phyloP scores from a whole-genome alignment of 1,140 invertebrate genomes.

The Sipha flava region DNA sequence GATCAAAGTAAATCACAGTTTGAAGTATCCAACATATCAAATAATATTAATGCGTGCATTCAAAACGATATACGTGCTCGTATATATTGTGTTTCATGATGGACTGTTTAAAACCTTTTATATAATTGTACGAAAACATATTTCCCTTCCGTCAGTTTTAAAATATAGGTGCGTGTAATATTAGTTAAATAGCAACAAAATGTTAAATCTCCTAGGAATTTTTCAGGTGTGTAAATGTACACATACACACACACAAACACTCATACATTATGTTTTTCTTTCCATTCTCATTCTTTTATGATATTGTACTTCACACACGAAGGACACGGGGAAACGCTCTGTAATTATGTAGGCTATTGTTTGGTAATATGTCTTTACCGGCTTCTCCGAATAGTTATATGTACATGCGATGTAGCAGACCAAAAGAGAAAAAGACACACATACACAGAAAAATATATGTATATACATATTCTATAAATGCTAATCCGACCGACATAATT shows the following conservation, averaged over 20 bases:
- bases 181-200: background rate
- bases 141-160: too few species aligned
- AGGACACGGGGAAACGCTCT: conserved; percentile 2
- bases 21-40: too few species aligned
- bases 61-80: too few species aligned
- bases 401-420: background rate
- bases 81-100: too few species aligned
- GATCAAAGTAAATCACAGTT: too few species aligned
- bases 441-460: background rate
- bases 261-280: background rate
- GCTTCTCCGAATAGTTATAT: background rate
- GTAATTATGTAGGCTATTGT: conserved; percentile 22
- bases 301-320: background rate
- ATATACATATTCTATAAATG: background rate
- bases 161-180: background rate
- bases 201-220: background rate
- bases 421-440: background rate
- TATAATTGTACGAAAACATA: too few species aligned
- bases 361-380: conserved; percentile 4
- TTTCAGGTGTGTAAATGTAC: background rate
- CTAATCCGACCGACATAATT: conserved; percentile 22
- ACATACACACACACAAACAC: background rate
- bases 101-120: too few species aligned
- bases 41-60: too few species aligned
- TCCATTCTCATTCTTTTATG: background rate